Evolutionary conservation across 92 coral and sea anemone species (phyloP).

Genomic region (Porites cylindrica): DNA sequence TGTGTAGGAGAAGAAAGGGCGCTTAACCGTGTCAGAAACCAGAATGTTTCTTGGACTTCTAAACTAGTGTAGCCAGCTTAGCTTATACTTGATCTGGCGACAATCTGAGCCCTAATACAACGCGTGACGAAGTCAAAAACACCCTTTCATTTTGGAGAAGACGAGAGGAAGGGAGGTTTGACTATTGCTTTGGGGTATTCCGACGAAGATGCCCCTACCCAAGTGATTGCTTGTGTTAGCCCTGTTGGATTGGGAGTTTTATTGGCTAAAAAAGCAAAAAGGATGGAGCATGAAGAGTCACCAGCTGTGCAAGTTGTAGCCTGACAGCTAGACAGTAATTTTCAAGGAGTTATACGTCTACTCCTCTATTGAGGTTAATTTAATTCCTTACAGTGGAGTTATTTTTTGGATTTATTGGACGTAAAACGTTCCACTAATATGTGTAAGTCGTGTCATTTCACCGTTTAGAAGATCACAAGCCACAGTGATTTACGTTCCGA

Average conservation of each 20-base stretch:
- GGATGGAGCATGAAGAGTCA: too few species aligned
- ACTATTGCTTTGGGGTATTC: neutral
- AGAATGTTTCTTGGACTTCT: conserved; percentile 27
- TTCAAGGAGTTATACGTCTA: too few species aligned
- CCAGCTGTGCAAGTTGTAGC: too few species aligned
- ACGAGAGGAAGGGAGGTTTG: conserved; percentile 10
- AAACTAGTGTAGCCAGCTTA: conserved; percentile 17
- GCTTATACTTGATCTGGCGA: conserved; percentile 37
- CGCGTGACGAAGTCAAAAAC: conserved; percentile 9
- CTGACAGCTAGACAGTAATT: too few species aligned
- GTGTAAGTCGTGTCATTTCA: neutral
- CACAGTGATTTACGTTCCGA: neutral
- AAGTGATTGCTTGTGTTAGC: too few species aligned
- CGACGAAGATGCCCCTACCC: neutral
- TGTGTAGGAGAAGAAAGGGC: conserved; percentile 29
- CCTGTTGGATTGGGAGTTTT: too few species aligned
- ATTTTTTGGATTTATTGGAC: too few species aligned
- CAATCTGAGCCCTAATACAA: conserved; percentile 7
- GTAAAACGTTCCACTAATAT: too few species aligned
- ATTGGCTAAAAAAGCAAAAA: too few species aligned
- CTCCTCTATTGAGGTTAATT: too few species aligned
- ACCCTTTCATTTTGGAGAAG: conserved; percentile 3
- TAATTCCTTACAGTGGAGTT: too few species aligned
- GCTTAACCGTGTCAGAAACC: neutral
- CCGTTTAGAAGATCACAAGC: neutral